Base-by-base conservation (phyloP, 2,888 invertebrate genomes). In the Philaethria dido region DNA sequence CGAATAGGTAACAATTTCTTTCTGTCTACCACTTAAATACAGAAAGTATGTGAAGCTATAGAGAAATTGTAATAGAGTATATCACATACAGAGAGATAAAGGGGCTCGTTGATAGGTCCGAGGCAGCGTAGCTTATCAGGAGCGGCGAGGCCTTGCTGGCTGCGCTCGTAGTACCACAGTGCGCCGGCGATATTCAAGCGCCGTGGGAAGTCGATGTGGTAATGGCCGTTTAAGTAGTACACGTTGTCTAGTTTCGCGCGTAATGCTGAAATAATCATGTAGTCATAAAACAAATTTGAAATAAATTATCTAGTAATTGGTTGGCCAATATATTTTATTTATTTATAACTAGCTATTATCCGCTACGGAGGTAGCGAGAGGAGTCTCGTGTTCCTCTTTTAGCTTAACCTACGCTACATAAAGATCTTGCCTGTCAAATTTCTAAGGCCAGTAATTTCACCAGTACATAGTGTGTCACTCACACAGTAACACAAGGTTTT, bases 221-320 rank as follows among this genome's bases (percentile, higher is more conserved):
- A 98, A 83, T 98, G 96, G 0, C 99, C 99, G 86, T 99, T 99
- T 62, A 99, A 92, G 82, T 98, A 98, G 84, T 97, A 99, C 75
- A 96, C 94, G 3, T 96, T 97, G 55, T 95, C 93, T 64, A 95
- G 93, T 85, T 98, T 97, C 73, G 98, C 94, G 68, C 88, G 80
- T 59, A 99, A 93, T 5, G 98, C 99, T 96, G 82, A n/a, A 9
- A 11, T 11, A 11, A 6, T 1, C 2, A 11, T 9, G 20, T 18
- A 57, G 8, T 36, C 25, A 29, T 50, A 9, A 36, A 13, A 25
- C n/a, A 22, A 14, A 5, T 22, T 48, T 25, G n/a, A n/a, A n/a
- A n/a, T n/a, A n/a, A n/a, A n/a, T n/a, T n/a, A n/a, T n/a, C n/a
- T n/a, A n/a, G n/a, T n/a, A n/a, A n/a, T n/a, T n/a, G n/a, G n/a